Evolutionary conservation across 2,888 invertebrate genomes (phyloP).

Genomic region (Dendrolimus pini): DNA sequence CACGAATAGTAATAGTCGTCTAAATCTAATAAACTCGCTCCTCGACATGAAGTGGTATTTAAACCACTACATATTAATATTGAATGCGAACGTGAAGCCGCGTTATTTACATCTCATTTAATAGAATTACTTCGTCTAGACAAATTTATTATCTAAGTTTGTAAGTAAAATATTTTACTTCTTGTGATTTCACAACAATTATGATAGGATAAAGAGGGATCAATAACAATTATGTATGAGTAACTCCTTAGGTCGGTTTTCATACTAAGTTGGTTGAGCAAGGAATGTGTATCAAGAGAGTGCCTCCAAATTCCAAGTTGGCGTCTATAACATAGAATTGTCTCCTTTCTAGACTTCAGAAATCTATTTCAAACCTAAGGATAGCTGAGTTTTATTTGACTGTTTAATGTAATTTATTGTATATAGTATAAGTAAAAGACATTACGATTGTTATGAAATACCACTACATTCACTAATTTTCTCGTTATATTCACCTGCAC

Average conservation of each 20-base stretch:
- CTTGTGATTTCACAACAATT: slow-evolving; percentile 47
- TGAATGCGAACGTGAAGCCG: too few species aligned
- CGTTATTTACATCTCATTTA: too few species aligned
- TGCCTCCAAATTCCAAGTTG: too few species aligned
- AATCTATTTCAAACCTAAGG: slow-evolving; percentile 69
- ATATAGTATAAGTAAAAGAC: slow-evolving; percentile 48
- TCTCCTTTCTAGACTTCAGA: slow-evolving; percentile 15
- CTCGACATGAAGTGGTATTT: too few species aligned
- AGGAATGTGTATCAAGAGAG: not conserved
- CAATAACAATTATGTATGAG: slow-evolving; percentile 32
- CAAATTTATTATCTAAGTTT: too few species aligned
- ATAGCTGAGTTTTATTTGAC: slow-evolving; percentile 39
- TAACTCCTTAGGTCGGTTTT: not conserved
- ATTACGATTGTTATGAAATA: slow-evolving; percentile 44
- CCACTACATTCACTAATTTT: slow-evolving; percentile 43
- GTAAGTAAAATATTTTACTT: slow-evolving; percentile 17
- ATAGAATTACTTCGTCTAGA: too few species aligned
- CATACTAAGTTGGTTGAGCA: not conserved
- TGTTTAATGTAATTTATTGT: slow-evolving; percentile 27
- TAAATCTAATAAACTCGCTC: too few species aligned
- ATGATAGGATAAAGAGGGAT: slow-evolving; percentile 64
- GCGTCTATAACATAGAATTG: too few species aligned
- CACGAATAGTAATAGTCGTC: too few species aligned
- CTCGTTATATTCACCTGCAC: slow-evolving; percentile 29
- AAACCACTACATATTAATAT: too few species aligned